phyloP scores from a whole-genome alignment of 23 tunicate genomes.

The Aplidium turbinatum region DNA sequence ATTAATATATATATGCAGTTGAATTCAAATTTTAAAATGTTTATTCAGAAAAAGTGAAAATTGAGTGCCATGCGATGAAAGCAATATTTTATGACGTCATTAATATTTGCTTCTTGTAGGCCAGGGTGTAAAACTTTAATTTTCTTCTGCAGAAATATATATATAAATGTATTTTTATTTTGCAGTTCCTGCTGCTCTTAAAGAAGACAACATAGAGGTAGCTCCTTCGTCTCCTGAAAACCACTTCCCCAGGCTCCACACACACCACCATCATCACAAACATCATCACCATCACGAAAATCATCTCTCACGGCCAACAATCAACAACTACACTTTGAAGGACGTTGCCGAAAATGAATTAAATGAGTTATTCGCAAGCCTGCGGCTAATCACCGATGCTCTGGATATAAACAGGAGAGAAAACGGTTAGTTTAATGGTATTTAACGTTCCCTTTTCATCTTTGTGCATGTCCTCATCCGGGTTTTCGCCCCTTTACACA shows the following conservation, averaged over 20 bases:
- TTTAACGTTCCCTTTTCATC: no score
- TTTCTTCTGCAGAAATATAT: not conserved
- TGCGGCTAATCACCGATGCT: conserved; percentile 1
- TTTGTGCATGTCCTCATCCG: no score
- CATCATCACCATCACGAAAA: conserved; percentile 39
- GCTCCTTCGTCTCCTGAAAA: conserved; percentile 63
- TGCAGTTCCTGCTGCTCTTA: not conserved
- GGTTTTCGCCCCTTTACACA: no score
- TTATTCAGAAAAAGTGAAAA: not conserved
- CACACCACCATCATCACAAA: conserved; percentile 35
- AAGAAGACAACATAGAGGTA: conserved; percentile 27
- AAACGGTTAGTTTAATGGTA: conserved; percentile 37
- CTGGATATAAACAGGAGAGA: conserved; percentile 28
- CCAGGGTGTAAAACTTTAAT: not conserved
- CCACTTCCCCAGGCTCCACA: conserved; percentile 14
- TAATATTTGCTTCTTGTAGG: no score
- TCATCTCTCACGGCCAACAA: conserved; percentile 31
- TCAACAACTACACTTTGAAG: not conserved
- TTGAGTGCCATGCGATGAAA: no score
- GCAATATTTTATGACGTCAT: no score
- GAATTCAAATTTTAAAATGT: no score
- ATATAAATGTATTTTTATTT: not conserved
- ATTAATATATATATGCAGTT: no score
- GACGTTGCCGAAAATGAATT: conserved; percentile 10
- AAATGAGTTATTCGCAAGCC: not conserved